Conservation (phyloP, 2,113 vertebrate species). For the Oophaga pumilio region DNA sequence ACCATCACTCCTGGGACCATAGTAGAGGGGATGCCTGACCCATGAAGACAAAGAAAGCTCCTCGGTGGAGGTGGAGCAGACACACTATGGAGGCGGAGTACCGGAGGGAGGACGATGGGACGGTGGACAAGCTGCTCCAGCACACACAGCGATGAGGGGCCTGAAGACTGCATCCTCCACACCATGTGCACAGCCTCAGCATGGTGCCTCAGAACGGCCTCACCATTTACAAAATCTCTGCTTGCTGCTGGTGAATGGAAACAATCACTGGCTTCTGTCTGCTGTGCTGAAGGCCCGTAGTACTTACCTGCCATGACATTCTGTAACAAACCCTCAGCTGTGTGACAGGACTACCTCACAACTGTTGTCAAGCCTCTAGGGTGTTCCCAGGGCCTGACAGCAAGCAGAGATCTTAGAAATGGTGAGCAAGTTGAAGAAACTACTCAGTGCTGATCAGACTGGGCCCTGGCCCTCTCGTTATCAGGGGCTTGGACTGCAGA, state of each 20-base stretch:
- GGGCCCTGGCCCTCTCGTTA: too few relatives aligned
- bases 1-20: background rate
- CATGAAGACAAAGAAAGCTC: conserved; percentile 32
- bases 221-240: background rate
- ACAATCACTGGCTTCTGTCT: background rate
- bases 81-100: conserved; percentile 18
- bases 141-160: background rate
- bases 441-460: too few relatives aligned
- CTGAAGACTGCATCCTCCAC: background rate
- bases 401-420: background rate
- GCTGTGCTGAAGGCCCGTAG: background rate
- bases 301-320: background rate
- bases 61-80: background rate
- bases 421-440: background rate
- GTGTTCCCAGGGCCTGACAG: background rate
- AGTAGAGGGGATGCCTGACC: background rate
- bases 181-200: background rate
- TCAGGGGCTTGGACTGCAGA: background rate
- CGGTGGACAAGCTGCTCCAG: conserved; percentile 5
- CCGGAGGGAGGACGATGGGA: conserved; percentile 13
- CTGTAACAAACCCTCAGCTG: background rate
- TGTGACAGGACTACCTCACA: background rate
- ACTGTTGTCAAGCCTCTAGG: background rate
- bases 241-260: background rate
- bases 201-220: background rate